Base-by-base conservation (phyloP, 2,113 vertebrate species). In the Mugil cephalus region DNA sequence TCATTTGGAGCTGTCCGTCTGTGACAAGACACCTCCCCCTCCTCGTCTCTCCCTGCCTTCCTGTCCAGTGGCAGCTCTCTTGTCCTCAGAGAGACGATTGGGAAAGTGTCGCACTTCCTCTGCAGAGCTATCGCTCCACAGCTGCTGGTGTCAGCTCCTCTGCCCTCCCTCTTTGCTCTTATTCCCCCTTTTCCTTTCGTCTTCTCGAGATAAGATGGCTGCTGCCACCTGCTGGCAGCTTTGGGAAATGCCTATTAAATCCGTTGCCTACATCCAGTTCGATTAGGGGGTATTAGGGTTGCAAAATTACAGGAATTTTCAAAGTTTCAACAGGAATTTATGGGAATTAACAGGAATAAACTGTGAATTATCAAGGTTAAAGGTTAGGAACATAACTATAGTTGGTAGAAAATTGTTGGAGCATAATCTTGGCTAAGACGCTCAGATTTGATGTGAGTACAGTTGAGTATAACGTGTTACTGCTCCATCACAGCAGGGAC, bases 91-190 rank as follows among this genome's bases (percentile, higher is more conserved):
- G 83, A 88, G 86, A 83, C 58, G 69, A 74, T 64, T 74, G 81
- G 84, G 80, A 88, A 88, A 93, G 91, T 93, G 93, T 93, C 89
- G 88, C 93, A 93, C 93, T 94, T 91, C 89, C 90, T 91, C 93
- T 94, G 93, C 93, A 93, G 93, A 93, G 92, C 83, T 84, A 88
- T 93, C 85, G 77, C 79, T 91, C 90, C 88, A 83, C 89, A 91
- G 89, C 83, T 92, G 85, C 83, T 89, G 81, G 89, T 94, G 91
- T 93, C 87, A 86, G 87, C 89, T 86, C 84, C 81, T 87, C 87
- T 88, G 77, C 80, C 84, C 87, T 79, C 79, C 85, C 85, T 80
- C 68, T 61, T 50, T 73, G 59, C 72, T 85, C 80, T 61, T 69
- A 73, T 58, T 47, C 72, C 72, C 68, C 45, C 70, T 80, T 36